Base-by-base conservation (phyloP, 2,888 invertebrate genomes). In the Troides oblongomaculatus region DNA sequence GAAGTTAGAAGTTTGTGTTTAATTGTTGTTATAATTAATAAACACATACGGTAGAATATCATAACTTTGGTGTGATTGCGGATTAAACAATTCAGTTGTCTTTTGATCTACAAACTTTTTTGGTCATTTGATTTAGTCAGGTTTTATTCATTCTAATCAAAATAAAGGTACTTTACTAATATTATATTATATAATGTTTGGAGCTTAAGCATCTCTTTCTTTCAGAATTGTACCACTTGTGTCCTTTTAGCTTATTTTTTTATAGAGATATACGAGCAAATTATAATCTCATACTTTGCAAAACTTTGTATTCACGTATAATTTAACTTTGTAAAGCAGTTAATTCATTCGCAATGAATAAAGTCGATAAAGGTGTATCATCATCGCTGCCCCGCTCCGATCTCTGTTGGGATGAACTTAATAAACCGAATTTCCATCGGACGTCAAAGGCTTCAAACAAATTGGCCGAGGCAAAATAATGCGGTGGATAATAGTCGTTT, bases 401-500 rank as follows among this genome's bases (percentile, higher is more conserved):
- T 77, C 74, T 76, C 72, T 74, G 76, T 76, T 77, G 76, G 76
- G 75, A 74, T 72, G 78, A 80, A 83, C 81, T 88, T 89, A 87
- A 91, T 91, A 89, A 91, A 87, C 86, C 84, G 84, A 82, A 84
- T 83, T 84, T 86, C 82, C 77, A 78, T 80, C 76, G 81, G 78
- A 83, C 87, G 85, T 90, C 89, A 90, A 90, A 90, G 88, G 86
- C 85, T 87, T 89, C 85, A 89, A 86, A 87, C 85, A 91, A 92
- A 90, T 90, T 88, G 87, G 87, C 84, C 86, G 81, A 78, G 89
- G 88, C 86, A 86, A 88, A 87, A 90, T 91, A 90, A 91, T 87
- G 86, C 88, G 83, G 81, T 78, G 84, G 88, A 89, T 90, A 90
- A 91, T 89, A 84, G 87, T 81, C 87, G 83, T 82, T 85, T 84